Conservation (phyloP, 2,888 invertebrate species). For the Agrypnus murinus region DNA sequence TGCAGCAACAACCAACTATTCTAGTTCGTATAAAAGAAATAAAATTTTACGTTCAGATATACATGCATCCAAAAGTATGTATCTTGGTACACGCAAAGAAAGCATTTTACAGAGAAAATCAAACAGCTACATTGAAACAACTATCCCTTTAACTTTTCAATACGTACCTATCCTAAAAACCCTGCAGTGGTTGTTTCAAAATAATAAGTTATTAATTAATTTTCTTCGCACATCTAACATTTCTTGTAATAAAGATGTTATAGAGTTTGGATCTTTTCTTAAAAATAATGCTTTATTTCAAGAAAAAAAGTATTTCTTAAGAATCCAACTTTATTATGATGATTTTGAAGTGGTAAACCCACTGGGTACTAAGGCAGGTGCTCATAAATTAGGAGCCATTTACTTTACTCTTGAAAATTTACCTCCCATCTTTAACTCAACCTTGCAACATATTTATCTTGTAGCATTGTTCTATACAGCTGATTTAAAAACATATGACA, state of each 20-base stretch:
- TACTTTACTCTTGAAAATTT: conserved; percentile 53
- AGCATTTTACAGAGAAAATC: conserved; percentile 25
- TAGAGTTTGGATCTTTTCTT: conserved; percentile 32
- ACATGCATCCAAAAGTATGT: background rate
- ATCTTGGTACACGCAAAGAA: background rate
- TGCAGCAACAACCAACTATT: background rate
- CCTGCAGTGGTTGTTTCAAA: conserved; percentile 17
- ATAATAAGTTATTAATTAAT: background rate
- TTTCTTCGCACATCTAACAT: background rate
- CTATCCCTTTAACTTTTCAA: conserved; percentile 42
- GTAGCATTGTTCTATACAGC: conserved; percentile 47
- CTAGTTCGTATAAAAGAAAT: background rate
- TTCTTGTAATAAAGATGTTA: background rate
- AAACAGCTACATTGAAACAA: conserved; percentile 41
- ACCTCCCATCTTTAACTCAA: conserved; percentile 36
- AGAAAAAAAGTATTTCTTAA: conserved; percentile 21
- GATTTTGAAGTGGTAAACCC: conserved; percentile 52
- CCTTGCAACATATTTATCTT: conserved; percentile 49
- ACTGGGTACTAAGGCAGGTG: conserved; percentile 52
- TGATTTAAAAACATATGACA: conserved; percentile 47
- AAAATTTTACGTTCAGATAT: background rate
- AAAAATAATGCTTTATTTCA: conserved; percentile 39
- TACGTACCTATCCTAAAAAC: conserved; percentile 46
- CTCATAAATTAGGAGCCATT: conserved; percentile 54
- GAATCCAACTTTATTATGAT: conserved; percentile 25